Conservation (phyloP, 1,140 invertebrate genomes). For the Temnothorax curvispinosus region DNA sequence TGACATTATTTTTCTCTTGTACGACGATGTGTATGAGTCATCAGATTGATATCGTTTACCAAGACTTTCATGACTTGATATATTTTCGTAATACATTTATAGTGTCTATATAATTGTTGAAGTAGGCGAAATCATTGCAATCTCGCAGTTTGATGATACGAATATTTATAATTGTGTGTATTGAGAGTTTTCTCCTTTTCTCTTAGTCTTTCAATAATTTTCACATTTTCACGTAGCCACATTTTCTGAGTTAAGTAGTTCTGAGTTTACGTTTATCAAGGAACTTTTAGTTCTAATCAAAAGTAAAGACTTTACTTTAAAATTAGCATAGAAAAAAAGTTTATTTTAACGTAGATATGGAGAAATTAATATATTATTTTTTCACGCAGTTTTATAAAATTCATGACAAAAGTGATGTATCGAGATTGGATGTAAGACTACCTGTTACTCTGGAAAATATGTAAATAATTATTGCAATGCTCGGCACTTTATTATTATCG, state of each 20-base stretch:
- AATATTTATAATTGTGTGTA: constrained; percentile 19
- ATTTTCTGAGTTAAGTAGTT: background rate
- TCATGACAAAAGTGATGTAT: background rate
- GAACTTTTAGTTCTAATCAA: background rate
- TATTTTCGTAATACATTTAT: constrained; percentile 56
- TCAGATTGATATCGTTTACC: constrained; percentile 15
- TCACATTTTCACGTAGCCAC: constrained; percentile 2
- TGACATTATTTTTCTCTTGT: constrained; percentile 19
- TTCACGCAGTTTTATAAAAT: constrained; percentile 18
- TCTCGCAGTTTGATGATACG: background rate
- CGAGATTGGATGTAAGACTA: constrained; percentile 6
- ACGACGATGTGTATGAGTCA: background rate
- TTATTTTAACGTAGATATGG: constrained; percentile 1
- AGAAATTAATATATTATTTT: constrained; percentile 9
- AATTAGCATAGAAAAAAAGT: background rate
- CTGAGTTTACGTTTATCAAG: background rate
- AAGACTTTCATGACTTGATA: constrained; percentile 13
- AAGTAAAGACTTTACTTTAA: background rate
- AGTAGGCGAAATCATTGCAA: constrained; percentile 13
- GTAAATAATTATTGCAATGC: constrained; percentile 6
- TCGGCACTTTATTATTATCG: background rate
- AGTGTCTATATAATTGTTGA: constrained; percentile 5
- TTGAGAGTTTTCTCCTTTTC: background rate
- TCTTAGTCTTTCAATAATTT: constrained; percentile 8
- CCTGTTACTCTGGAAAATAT: background rate